Evolutionary conservation across 2,797 vertebrate genomes (phyloP), one percentile per base, ranked within the genome.

Genomic region (Ctenochaetus hawaiiensis): DNA sequence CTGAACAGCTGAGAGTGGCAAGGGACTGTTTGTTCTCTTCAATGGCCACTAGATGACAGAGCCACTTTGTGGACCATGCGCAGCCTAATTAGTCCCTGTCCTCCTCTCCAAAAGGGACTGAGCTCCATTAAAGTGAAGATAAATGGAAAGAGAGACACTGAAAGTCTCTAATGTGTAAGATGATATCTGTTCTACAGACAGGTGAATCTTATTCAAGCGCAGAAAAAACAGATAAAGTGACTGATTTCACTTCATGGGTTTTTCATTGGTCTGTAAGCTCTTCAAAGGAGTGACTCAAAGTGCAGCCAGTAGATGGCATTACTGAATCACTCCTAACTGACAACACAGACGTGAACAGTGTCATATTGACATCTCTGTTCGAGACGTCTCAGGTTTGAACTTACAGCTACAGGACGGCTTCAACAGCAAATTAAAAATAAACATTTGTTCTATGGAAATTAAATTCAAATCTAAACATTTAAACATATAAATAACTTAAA

Each of bases 21-120:
- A 87, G 89, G 85, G 91, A 88, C 86, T 82, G 81, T 82, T 91
- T 90, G 90, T 91, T 87, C 89, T 90, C 85, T 85, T 92, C 91
- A 93, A 92, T 92, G 83, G 89, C 86, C 88, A 78, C 82, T 84
- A 91, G 94, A 95, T 95, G 94, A 96, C 93, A 95, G 94, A 95
- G 86, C 90, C 90, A 94, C 94, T 95, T 95, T 95, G 91, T 90
- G 91, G 80, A 81, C 91, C 82, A 22, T 90, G 89, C 81, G 93
- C 89, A 71, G 84, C 73, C 87, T 94, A 95, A 95, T 96, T 95
- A 95, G 91, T 90, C 91, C 90, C 91, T 89, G 91, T 93, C 84
- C 65, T 81, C 75, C 74, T 86, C 88, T 91, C 78, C 88, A 90
- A 86, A 87, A 87, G 68, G 79, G 70, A 81, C 66, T 10, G 54